A percentile compares a stretch with the other conserved stretches of the same genome.
Evolutionary conservation across 1,140 invertebrate species (phyloP).

Genomic region (Zophobas atratus): DNA sequence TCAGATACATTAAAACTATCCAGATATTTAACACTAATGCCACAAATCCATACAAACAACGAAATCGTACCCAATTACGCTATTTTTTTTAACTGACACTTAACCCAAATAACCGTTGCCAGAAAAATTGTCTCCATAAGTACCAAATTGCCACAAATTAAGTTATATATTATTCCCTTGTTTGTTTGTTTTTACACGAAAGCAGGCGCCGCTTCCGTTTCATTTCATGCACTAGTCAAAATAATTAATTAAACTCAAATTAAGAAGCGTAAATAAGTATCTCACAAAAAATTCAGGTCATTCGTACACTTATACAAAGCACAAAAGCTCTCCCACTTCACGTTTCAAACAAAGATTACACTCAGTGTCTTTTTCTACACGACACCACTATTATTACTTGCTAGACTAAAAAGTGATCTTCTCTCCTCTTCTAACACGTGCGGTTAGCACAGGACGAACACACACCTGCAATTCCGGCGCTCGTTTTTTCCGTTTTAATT

Average conservation of each 20-base stretch:
- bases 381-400: too few species aligned
- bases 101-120: too few species aligned
- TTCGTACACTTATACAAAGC: background rate
- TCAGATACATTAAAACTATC: background rate
- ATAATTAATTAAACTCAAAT: background rate
- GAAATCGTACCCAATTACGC: background rate
- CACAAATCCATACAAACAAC: background rate
- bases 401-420: too few species aligned
- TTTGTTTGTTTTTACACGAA: background rate
- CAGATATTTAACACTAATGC: background rate
- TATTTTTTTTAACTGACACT: too few species aligned
- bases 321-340: background rate
- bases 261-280: background rate
- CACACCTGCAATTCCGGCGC: too few species aligned
- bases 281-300: background rate
- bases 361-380: too few species aligned
- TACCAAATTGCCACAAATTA: background rate
- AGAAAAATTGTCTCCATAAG: background rate
- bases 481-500: too few species aligned
- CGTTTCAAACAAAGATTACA: too few species aligned
- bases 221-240: background rate
- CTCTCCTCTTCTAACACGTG: too few species aligned
- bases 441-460: too few species aligned
- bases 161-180: background rate
- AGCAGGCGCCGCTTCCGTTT: background rate